These are phyloP conservation scores for Sebastes steindachneri DNA, from an alignment of 2,797 vertebrate genomes.

Conservation along the genomic window DNA sequence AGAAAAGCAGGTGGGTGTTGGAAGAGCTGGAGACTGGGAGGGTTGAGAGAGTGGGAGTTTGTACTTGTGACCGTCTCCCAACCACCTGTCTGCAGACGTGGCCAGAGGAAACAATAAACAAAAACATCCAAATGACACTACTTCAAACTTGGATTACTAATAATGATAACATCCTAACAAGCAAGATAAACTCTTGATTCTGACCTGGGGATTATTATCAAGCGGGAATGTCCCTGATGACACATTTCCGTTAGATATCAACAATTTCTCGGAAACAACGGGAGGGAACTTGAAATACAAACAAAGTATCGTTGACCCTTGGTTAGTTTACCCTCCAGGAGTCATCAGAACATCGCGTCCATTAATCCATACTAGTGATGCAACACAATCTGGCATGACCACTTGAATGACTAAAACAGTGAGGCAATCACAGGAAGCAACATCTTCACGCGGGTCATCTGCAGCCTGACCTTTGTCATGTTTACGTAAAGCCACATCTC, in stretches of 20 bases:
- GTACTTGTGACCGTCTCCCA: constrained; percentile 43
- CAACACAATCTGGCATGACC: constrained; percentile 1
- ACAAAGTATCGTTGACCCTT: background rate
- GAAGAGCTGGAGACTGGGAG: constrained; percentile 34
- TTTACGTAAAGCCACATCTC: constrained; percentile 29
- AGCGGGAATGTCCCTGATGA: background rate
- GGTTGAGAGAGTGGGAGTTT: constrained; percentile 50
- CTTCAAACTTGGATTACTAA: constrained; percentile 4
- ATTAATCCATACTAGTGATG: background rate
- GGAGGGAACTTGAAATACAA: background rate
- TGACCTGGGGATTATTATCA: background rate
- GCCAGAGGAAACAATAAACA: constrained; percentile 40
- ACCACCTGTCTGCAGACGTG: constrained; percentile 47
- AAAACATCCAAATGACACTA: constrained; percentile 14
- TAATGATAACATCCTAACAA: constrained; percentile 11
- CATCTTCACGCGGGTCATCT: constrained; percentile 27
- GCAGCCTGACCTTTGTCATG: constrained; percentile 23
- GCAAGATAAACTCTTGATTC: constrained; percentile 5
- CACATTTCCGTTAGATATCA: background rate
- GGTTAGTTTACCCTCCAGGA: background rate
- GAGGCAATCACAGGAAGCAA: constrained; percentile 46
- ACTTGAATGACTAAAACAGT: constrained; percentile 29
- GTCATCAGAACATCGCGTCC: background rate
- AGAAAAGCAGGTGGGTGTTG: constrained; percentile 57
- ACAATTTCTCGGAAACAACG: background rate